Conservation (phyloP, 2,888 invertebrate species). For the Molorchus minor region DNA sequence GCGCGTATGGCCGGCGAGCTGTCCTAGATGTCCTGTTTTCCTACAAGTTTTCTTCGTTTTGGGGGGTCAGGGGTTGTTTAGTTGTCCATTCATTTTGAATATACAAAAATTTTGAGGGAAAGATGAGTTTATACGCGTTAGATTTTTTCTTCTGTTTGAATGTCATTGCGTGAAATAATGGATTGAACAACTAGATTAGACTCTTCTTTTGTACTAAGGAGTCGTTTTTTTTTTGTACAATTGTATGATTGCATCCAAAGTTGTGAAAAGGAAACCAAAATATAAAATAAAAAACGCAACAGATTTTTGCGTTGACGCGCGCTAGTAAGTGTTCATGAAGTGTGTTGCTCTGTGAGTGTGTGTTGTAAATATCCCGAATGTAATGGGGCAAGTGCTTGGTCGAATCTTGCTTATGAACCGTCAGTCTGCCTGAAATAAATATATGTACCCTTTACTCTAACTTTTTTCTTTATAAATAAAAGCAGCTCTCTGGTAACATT, state of each 20-base stretch:
- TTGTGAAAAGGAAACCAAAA: slow-evolving; percentile 1
- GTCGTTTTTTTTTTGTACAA: slow-evolving; percentile 49
- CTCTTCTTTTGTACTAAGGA: slow-evolving; percentile 49
- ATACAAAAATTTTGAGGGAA: slow-evolving; percentile 22
- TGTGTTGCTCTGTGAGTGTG: slow-evolving; percentile 33
- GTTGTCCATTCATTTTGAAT: slow-evolving; percentile 20
- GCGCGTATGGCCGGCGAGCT: slow-evolving; percentile 9
- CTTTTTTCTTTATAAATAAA: slow-evolving; percentile 59
- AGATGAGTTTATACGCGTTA: slow-evolving; percentile 47
- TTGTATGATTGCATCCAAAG: slow-evolving; percentile 43
- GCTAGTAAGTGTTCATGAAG: not conserved
- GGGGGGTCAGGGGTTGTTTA: slow-evolving; percentile 36
- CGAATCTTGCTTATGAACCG: slow-evolving; percentile 22
- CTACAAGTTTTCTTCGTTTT: slow-evolving; percentile 32
- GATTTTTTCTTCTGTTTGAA: slow-evolving; percentile 48
- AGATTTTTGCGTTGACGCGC: slow-evolving; percentile 11
- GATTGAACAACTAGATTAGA: slow-evolving; percentile 54
- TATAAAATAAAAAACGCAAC: not conserved
- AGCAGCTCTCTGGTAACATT: slow-evolving; percentile 62
- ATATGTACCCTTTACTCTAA: slow-evolving; percentile 62
- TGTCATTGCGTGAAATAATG: slow-evolving; percentile 60
- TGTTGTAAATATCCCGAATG: slow-evolving; percentile 50
- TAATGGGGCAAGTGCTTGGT: slow-evolving; percentile 54
- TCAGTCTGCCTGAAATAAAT: slow-evolving; percentile 56
- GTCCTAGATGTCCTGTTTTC: not conserved